Evolutionary conservation across 2,113 vertebrate genomes (phyloP).

Genomic region (Okapia johnstoni): DNA sequence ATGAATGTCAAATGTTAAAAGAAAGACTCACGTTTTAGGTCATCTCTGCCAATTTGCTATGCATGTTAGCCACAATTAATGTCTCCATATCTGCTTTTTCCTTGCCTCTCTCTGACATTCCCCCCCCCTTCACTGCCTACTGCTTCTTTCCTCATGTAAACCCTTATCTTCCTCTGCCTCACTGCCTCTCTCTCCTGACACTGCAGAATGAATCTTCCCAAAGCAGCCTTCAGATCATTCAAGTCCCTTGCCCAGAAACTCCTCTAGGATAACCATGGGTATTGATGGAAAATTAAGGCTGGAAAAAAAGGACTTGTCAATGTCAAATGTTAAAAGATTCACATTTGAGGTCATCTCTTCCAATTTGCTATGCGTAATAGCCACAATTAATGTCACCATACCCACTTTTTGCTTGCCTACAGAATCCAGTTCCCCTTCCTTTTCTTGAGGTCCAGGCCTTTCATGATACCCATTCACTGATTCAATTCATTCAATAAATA

Average conservation of each 20-base stretch:
- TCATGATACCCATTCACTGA: not conserved
- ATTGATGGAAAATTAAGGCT: not conserved
- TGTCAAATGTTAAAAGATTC: not conserved
- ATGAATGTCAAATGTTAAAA: constrained; percentile 79
- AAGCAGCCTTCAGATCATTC: not conserved
- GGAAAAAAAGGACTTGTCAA: not conserved
- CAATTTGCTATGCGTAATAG: not conserved
- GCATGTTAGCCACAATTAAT: not conserved
- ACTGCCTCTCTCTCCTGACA: not conserved
- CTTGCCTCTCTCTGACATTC: constrained; percentile 1
- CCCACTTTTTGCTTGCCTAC: not conserved
- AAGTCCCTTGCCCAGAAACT: not conserved
- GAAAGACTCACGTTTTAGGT: constrained; percentile 56
- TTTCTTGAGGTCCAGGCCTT: not conserved
- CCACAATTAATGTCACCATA: not conserved
- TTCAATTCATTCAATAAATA: not conserved
- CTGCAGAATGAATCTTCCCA: not conserved
- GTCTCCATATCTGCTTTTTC: not conserved
- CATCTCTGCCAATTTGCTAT: constrained; percentile 39
- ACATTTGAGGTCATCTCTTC: not conserved
- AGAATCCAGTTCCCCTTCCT: not conserved
- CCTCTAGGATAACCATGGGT: not conserved
- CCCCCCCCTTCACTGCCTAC: not conserved
- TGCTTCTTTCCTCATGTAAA: not conserved
- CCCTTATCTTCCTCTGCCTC: not conserved